Base-by-base conservation (phyloP, 2,888 invertebrate species). In the Strigamia crassipes region DNA sequence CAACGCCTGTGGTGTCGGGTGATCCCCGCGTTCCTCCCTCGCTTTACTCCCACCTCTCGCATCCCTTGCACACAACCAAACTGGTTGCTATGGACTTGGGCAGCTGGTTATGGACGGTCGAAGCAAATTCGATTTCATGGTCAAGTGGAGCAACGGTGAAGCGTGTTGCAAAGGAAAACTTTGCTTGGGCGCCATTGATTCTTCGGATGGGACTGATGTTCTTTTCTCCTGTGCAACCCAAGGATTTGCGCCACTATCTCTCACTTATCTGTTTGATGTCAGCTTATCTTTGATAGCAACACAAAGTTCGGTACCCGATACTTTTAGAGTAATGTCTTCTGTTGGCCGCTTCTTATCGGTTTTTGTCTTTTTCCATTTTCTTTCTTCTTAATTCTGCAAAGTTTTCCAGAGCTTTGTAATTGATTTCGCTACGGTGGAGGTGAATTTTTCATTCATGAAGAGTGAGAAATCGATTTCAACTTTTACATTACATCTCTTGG, bases 51-150 rank as follows among this genome's bases (percentile, higher is more conserved):
- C 66, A 27, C 66, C 66, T 66, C 51, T n/a, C 51, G 15, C 66
- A 27, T 66, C 31, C 66, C 66, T 66, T 27, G 27, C 66, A 21
- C 66, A 23, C 31, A 66, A 31, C 66, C 66, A 66, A 66, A 66
- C 66, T 66, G 66, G 66, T 66, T 66, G 66, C 66, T 66, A 66
- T 66, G 66, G 66, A 66, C 66, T 66, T 27, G 66, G 66, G 66
- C 66, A 66, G 66, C 66, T 66, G 66, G 66, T 66, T 66, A 66
- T 66, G 66, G 66, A 66, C 66, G 66, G 66, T 66, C 66, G 66
- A 66, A 66, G 66, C 66, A 66, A 66, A 66, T 66, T 66, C 66
- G 66, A 66, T 66, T 66, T 66, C 66, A 66, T 66, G 66, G 66
- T 66, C 66, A 66, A 66, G 66, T 66, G 66, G 66, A 66, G 66